Conservation (phyloP, 2,888 invertebrate genomes). For the Peribatodes rhomboidaria region DNA sequence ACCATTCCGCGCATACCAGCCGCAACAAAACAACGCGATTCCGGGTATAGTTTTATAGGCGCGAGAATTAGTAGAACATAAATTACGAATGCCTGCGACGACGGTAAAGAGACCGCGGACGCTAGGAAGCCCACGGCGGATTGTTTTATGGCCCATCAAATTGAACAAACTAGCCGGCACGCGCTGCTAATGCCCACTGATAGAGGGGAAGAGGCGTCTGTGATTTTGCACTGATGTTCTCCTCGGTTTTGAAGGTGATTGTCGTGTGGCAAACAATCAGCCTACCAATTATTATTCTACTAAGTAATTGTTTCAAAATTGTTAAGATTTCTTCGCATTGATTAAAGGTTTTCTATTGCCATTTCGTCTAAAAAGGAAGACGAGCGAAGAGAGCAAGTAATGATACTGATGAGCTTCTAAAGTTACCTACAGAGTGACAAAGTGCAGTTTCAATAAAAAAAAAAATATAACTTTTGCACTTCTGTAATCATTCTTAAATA, state of each 20-base stretch:
- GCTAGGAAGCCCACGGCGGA: slow-evolving; percentile 7
- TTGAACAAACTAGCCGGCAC: slow-evolving; percentile 17
- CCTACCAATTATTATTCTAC: too few relatives aligned
- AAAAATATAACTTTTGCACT: too few relatives aligned
- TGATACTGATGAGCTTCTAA: too few relatives aligned
- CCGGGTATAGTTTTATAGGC: slow-evolving; percentile 30
- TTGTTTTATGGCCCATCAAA: slow-evolving; percentile 35
- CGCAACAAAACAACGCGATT: slow-evolving; percentile 29
- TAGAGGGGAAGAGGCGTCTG: background rate
- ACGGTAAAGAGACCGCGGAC: slow-evolving; percentile 8
- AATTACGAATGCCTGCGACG: slow-evolving; percentile 21
- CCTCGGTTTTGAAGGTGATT: background rate
- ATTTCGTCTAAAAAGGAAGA: too few relatives aligned
- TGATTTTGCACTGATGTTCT: slow-evolving; percentile 5
- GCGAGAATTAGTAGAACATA: slow-evolving; percentile 35
- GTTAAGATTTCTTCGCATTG: too few relatives aligned
- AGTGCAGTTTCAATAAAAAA: too few relatives aligned
- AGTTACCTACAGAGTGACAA: too few relatives aligned
- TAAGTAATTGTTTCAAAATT: too few relatives aligned
- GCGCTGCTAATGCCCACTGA: background rate
- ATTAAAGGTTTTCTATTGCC: too few relatives aligned
- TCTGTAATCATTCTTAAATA: too few relatives aligned
- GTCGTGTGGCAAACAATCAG: too few relatives aligned
- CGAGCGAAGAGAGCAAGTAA: too few relatives aligned
- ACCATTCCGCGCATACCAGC: slow-evolving; percentile 13